phyloP scores from a whole-genome alignment of 2,113 vertebrate species.

The Oxyura jamaicensis region DNA sequence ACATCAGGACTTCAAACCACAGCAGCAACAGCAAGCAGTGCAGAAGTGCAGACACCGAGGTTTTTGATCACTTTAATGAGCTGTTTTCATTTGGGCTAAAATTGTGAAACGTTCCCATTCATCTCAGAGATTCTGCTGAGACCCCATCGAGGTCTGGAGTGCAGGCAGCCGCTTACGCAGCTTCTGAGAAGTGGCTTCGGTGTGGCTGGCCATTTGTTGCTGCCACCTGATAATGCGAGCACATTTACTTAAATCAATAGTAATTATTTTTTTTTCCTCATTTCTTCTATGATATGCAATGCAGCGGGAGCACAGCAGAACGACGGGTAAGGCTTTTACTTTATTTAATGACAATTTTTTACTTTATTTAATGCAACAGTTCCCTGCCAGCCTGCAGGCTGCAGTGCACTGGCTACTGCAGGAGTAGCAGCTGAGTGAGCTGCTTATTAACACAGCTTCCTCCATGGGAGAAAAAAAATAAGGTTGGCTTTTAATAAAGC shows the following conservation, averaged over 20 bases:
- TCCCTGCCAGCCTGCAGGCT: background rate
- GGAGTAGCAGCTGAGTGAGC: background rate
- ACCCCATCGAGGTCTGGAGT: background rate
- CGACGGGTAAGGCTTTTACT: background rate
- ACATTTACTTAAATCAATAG: conserved; percentile 2
- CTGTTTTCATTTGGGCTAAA: background rate
- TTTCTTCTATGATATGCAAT: background rate
- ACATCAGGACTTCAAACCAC: background rate
- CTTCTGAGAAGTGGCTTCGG: rapidly evolving
- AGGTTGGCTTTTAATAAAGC: background rate
- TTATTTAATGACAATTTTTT: background rate
- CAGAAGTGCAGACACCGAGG: background rate
- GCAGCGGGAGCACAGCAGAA: background rate
- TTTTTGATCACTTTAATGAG: background rate
- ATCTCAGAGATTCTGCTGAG: background rate
- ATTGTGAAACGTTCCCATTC: background rate
- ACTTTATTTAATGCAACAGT: background rate
- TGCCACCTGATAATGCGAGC: background rate
- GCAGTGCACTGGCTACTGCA: rapidly evolving
- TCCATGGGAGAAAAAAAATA: background rate
- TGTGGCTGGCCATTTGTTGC: background rate
- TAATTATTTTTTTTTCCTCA: background rate
- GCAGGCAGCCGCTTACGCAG: background rate
- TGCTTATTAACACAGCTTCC: background rate
- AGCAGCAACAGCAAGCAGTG: background rate